Evolutionary conservation across 2,113 vertebrate genomes (phyloP).

Genomic region (Xiphophorus couchianus): DNA sequence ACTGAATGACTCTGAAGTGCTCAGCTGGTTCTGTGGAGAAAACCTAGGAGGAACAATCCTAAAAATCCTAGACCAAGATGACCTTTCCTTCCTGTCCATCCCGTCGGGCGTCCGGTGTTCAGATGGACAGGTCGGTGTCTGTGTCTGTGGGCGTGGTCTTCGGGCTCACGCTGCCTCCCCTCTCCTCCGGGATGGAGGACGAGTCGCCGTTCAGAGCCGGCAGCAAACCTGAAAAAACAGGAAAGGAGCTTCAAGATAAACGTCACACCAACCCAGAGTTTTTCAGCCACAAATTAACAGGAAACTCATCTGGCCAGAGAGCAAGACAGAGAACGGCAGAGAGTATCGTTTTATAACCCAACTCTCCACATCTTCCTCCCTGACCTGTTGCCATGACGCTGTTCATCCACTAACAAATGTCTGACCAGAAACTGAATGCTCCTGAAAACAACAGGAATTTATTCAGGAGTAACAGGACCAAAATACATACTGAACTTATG

Average conservation of each 20-base stretch:
- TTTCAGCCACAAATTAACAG: too few species aligned
- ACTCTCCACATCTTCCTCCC: too few species aligned
- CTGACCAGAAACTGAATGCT: too few species aligned
- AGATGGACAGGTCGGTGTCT: conserved; percentile 72
- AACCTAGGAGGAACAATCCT: background rate
- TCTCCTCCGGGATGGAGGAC: conserved; percentile 65
- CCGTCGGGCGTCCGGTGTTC: background rate
- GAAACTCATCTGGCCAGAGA: too few species aligned
- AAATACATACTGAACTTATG: too few species aligned
- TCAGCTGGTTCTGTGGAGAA: conserved; percentile 16
- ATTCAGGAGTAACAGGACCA: too few species aligned
- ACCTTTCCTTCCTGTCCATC: background rate
- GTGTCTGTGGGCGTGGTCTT: conserved; percentile 70
- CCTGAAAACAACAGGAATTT: too few species aligned
- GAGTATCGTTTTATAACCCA: too few species aligned
- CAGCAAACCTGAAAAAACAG: conserved; percentile 48
- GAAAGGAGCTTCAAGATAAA: background rate
- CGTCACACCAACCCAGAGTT: too few species aligned
- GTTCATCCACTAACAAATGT: too few species aligned
- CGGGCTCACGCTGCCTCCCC: conserved; percentile 33
- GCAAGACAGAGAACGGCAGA: too few species aligned
- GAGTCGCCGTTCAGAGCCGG: conserved; percentile 56
- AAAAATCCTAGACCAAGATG: background rate
- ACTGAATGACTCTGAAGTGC: conserved; percentile 20
- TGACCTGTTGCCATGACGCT: too few species aligned